A percentile compares a stretch with the other conserved stretches of the same genome.
Evolutionary conservation across 2,797 vertebrate species (phyloP).

Genomic region (Oryzias sinensis): DNA sequence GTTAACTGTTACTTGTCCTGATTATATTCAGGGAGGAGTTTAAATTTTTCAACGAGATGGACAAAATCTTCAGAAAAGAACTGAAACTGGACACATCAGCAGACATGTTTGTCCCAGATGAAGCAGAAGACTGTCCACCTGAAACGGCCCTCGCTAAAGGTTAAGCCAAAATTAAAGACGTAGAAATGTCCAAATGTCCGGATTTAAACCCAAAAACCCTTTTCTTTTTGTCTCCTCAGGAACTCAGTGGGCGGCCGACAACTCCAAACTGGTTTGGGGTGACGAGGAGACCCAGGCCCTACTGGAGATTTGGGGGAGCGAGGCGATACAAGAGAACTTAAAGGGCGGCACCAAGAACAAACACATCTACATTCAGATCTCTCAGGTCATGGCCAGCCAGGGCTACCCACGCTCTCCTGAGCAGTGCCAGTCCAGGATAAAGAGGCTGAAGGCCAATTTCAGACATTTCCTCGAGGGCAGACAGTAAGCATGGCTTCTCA

Average conservation of each 20-base stretch:
- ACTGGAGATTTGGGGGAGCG: slow-evolving; percentile 73
- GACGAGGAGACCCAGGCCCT: slow-evolving; percentile 71
- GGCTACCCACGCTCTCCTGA: slow-evolving; percentile 71
- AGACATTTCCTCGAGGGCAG: slow-evolving; percentile 67
- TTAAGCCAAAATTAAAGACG: slow-evolving; percentile 17
- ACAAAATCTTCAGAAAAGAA: slow-evolving; percentile 70
- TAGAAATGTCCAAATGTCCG: background rate
- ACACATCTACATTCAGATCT: slow-evolving; percentile 72
- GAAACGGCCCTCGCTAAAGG: slow-evolving; percentile 55
- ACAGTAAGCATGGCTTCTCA: slow-evolving; percentile 49
- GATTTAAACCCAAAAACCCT: background rate
- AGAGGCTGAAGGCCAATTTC: slow-evolving; percentile 75
- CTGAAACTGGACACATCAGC: slow-evolving; percentile 37
- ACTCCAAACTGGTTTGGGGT: slow-evolving; percentile 67
- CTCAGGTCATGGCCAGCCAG: slow-evolving; percentile 64
- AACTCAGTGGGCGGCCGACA: slow-evolving; percentile 49
- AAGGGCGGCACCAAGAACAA: slow-evolving; percentile 73
- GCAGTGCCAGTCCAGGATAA: slow-evolving; percentile 77
- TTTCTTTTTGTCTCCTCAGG: slow-evolving; percentile 13
- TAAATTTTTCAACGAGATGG: slow-evolving; percentile 74
- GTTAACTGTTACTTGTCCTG: background rate
- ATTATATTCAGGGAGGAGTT: slow-evolving; percentile 62
- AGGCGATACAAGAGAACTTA: slow-evolving; percentile 68
- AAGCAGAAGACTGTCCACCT: slow-evolving; percentile 36
- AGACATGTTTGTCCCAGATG: slow-evolving; percentile 39